Percentiles rank a stretch among this genome's conserved stretches.
Conservation (phyloP, 2,888 invertebrate species). For the Lasioglossum villosulum region DNA sequence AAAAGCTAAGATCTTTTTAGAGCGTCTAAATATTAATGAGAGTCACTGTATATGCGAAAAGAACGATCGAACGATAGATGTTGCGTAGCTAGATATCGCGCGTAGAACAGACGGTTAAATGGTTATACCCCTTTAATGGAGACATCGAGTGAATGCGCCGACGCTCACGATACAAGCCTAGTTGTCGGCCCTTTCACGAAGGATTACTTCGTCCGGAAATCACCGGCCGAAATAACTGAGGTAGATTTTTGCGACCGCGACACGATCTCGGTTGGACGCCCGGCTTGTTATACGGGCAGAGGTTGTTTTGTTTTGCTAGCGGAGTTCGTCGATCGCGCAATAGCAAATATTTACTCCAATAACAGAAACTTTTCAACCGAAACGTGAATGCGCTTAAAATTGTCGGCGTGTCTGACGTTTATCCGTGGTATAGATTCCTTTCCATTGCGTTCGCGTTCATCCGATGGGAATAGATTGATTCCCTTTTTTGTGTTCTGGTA, state of each 20-base stretch:
- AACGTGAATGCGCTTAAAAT: neutral
- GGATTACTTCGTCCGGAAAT: slow-evolving; percentile 21
- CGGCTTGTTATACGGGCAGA: neutral
- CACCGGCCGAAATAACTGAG: slow-evolving; percentile 4
- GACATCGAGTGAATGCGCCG: neutral
- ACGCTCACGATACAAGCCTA: neutral
- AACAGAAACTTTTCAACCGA: slow-evolving; percentile 19
- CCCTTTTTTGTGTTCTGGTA: neutral
- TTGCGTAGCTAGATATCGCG: neutral
- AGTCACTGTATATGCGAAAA: no score
- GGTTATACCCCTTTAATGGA: neutral
- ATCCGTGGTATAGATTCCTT: slow-evolving; percentile 12
- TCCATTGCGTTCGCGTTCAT: neutral
- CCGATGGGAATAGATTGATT: neutral
- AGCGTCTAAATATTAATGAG: no score
- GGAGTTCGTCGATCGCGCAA: slow-evolving; percentile 15
- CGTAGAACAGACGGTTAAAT: neutral
- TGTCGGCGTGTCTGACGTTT: neutral
- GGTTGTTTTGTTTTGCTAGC: neutral
- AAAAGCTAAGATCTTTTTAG: no score
- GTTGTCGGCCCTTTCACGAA: slow-evolving; percentile 16
- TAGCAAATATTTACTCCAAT: slow-evolving; percentile 37
- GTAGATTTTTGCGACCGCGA: neutral
- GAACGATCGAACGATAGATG: no score
- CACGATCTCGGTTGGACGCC: slow-evolving; percentile 4